Base-by-base conservation (phyloP, 2,797 vertebrate genomes). In the Kryptopterus vitreolus region DNA sequence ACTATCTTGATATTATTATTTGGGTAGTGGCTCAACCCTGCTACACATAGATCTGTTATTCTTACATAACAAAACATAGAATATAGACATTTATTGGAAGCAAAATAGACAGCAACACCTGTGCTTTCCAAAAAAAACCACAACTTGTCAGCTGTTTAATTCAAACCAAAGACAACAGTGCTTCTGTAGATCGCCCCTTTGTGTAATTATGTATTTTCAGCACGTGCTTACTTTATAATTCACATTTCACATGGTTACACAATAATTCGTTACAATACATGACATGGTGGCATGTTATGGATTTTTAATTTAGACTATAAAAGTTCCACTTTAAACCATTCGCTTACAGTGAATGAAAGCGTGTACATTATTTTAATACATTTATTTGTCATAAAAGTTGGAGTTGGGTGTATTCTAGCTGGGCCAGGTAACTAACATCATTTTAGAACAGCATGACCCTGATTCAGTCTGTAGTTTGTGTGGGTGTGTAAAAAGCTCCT, bases 401-500 rank as follows among this genome's bases (percentile, higher is more conserved):
- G 3, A n/a, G 11, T 43, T 2, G 31, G 31, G 15, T 71, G 33
- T 71, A 22, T 22, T 33, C 12, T 55, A 71, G 48, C 43, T 3
- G 3, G 24, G 5, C 20, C n/a, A 10, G 1, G 22, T 13, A 50
- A 48, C n/a, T 48, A 31, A 70, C 77, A 22, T 50, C 11, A 43
- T 29, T 26, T 43, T 31, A 46, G 33, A 57, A 15, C 15, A 8
- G 33, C 43, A 63, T 18, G 3, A 13, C 52, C 31, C 62, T 58
- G 35, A 61, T 48, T 50, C 7, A 58, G 26, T 53, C 29, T 74
- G 26, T 50, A 59, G 50, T 48, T 61, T 24, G 63, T 38, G 52
- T 68, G 46, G 69, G 69, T 73, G 78, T 79, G 48, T 38, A 58
- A 24, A 35, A n/a, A 57, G 33, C 74, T 75, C 43, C 65, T 69